phyloP scores from a whole-genome alignment of 2,888 invertebrate species.

The Drosophila prostipennis region DNA sequence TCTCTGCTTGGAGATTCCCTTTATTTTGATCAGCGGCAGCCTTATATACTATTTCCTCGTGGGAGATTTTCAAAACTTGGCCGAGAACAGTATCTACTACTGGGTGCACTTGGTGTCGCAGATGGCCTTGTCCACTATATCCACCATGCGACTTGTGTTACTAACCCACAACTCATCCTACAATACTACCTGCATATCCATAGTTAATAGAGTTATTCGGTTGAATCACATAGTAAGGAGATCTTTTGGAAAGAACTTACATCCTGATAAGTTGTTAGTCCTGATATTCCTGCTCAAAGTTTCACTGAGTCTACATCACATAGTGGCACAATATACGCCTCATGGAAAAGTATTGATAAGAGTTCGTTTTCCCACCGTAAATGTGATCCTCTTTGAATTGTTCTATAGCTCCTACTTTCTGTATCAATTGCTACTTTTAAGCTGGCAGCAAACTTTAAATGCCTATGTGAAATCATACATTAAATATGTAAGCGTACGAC shows the following conservation, averaged over 20 bases:
- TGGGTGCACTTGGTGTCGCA: slow-evolving; percentile 7
- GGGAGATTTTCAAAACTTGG: neutral
- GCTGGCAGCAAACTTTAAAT: slow-evolving; percentile 14
- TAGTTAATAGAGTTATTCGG: slow-evolving; percentile 8
- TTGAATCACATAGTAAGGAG: slow-evolving; percentile 8
- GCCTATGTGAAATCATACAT: slow-evolving; percentile 9
- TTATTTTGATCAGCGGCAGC: neutral
- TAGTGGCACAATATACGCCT: slow-evolving; percentile 23
- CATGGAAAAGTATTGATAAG: neutral
- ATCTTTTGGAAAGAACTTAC: neutral
- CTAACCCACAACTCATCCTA: slow-evolving; percentile 9
- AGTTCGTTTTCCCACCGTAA: slow-evolving; percentile 20
- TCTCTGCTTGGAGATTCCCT: slow-evolving; percentile 15
- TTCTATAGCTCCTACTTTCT: slow-evolving; percentile 15
- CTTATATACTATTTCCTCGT: neutral
- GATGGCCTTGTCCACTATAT: slow-evolving; percentile 4
- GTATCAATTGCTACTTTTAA: slow-evolving; percentile 13
- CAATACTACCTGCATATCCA: neutral
- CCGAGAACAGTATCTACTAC: slow-evolving; percentile 23
- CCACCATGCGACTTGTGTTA: slow-evolving; percentile 3
- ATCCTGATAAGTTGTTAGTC: slow-evolving; percentile 9
- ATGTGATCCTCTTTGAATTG: slow-evolving; percentile 27
- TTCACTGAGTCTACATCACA: neutral
- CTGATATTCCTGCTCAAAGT: slow-evolving; percentile 16
- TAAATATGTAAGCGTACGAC: rapidly evolving